phyloP scores from a whole-genome alignment of 2,888 invertebrate species.

The Oeneis ivallda region DNA sequence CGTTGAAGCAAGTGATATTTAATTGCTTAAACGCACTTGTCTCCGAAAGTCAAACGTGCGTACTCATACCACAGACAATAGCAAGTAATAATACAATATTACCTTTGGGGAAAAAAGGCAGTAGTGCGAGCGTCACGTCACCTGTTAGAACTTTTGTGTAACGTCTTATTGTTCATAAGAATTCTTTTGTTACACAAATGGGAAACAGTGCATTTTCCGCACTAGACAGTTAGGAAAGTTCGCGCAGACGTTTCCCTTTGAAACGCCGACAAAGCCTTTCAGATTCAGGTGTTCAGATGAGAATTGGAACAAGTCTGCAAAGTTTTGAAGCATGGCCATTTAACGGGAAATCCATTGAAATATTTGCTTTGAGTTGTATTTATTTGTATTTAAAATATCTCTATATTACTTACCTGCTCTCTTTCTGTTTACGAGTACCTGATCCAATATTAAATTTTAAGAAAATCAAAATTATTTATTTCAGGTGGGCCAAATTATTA shows the following conservation, averaged over 20 bases:
- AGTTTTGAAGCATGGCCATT: constrained; percentile 11
- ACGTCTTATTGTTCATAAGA: constrained; percentile 21
- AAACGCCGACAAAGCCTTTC: constrained; percentile 23
- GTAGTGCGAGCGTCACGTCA: constrained; percentile 3
- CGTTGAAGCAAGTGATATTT: too few species aligned
- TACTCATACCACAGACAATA: not conserved
- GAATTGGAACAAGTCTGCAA: constrained; percentile 16
- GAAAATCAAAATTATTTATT: too few species aligned
- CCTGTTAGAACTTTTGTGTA: constrained; percentile 3
- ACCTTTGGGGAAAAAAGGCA: not conserved
- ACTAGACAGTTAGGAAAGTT: constrained; percentile 16
- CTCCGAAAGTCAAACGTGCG: too few species aligned
- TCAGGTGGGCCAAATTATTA: too few species aligned
- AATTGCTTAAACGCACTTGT: too few species aligned
- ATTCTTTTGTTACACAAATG: constrained; percentile 17
- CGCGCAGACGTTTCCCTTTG: constrained; percentile 18
- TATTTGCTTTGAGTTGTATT: constrained; percentile 3
- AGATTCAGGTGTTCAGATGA: constrained; percentile 21
- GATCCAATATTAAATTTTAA: too few species aligned
- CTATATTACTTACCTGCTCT: too few species aligned
- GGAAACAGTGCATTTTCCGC: constrained; percentile 14
- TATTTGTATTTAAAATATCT: not conserved
- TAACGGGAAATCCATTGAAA: constrained; percentile 7
- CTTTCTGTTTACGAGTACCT: too few species aligned
- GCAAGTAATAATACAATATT: not conserved